Evolutionary conservation across 2,888 invertebrate genomes (phyloP).

Genomic region (Malthinus flaveolus): DNA sequence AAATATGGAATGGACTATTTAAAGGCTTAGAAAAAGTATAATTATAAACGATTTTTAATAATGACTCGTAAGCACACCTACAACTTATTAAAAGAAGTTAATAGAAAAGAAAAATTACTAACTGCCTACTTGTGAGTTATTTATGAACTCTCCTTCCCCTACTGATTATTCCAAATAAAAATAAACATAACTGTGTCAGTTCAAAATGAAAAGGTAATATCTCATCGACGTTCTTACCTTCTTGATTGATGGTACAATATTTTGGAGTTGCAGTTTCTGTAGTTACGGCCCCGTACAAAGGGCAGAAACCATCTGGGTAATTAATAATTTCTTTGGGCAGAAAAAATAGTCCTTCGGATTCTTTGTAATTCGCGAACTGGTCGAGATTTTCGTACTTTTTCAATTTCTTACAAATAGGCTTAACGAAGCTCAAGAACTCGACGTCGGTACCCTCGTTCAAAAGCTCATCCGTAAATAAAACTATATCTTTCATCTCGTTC

Average conservation of each 20-base stretch:
- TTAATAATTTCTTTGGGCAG: slow-evolving; percentile 59
- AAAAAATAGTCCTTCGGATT: slow-evolving; percentile 59
- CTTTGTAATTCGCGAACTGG: slow-evolving; percentile 48
- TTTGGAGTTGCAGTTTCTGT: slow-evolving; percentile 67
- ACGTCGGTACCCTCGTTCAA: slow-evolving; percentile 68
- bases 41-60: too few relatives aligned
- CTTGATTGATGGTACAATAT: slow-evolving; percentile 61
- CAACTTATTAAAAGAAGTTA: slow-evolving; percentile 13
- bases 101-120: slow-evolving; percentile 14
- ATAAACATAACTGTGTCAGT: slow-evolving; percentile 8
- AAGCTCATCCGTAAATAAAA: slow-evolving; percentile 66
- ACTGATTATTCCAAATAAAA: slow-evolving; percentile 9
- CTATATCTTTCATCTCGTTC: slow-evolving; percentile 62
- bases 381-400: slow-evolving; percentile 64
- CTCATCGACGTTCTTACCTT: slow-evolving; percentile 52
- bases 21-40: too few relatives aligned
- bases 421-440: slow-evolving; percentile 70
- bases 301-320: slow-evolving; percentile 49
- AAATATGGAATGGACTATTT: too few relatives aligned
- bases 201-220: not conserved
- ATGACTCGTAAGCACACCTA: slow-evolving; percentile 11
- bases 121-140: slow-evolving; percentile 10
- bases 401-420: slow-evolving; percentile 66
- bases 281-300: slow-evolving; percentile 62
- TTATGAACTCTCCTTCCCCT: slow-evolving; percentile 16